Percentiles rank a stretch among this genome's conserved stretches.
Evolutionary conservation across 1,140 invertebrate genomes (phyloP).

Genomic region (Drosophila auraria): DNA sequence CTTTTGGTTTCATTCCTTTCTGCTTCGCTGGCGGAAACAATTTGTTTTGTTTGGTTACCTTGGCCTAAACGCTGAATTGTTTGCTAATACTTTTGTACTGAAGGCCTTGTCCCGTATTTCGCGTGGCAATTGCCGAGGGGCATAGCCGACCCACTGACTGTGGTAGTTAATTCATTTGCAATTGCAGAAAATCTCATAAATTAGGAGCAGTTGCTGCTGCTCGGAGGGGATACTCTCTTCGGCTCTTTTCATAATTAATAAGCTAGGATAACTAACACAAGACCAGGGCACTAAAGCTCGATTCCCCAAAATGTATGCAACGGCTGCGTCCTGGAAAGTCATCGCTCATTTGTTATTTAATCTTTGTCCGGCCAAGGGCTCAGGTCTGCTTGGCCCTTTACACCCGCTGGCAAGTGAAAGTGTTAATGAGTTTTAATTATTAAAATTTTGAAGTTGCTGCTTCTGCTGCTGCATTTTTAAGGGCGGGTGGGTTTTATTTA

Average conservation of each 20-base stretch:
- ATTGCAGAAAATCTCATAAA: conserved; percentile 68
- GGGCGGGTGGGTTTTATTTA: conserved; percentile 37
- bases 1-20: conserved; percentile 25
- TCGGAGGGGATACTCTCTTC: conserved; percentile 7
- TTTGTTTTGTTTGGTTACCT: conserved; percentile 54
- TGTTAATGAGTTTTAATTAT: conserved; percentile 83
- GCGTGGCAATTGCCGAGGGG: conserved; percentile 1
- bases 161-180: conserved; percentile 56
- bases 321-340: conserved; percentile 45
- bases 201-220: conserved; percentile 53
- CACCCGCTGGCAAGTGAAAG: conserved; percentile 44
- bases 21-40: conserved; percentile 51
- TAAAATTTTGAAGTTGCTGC: conserved; percentile 57
- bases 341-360: conserved; percentile 82
- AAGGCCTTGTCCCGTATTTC: conserved; percentile 24
- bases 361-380: conserved; percentile 61
- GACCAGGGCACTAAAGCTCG: neutral
- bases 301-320: conserved; percentile 54
- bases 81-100: conserved; percentile 20
- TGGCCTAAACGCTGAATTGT: conserved; percentile 72
- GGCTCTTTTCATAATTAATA: conserved; percentile 64
- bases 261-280: conserved; percentile 40
- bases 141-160: neutral
- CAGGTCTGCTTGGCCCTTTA: neutral
- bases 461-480: conserved; percentile 40